Evolutionary conservation across 2,888 invertebrate species (phyloP).

Genomic region (Linnaemya tessellans): DNA sequence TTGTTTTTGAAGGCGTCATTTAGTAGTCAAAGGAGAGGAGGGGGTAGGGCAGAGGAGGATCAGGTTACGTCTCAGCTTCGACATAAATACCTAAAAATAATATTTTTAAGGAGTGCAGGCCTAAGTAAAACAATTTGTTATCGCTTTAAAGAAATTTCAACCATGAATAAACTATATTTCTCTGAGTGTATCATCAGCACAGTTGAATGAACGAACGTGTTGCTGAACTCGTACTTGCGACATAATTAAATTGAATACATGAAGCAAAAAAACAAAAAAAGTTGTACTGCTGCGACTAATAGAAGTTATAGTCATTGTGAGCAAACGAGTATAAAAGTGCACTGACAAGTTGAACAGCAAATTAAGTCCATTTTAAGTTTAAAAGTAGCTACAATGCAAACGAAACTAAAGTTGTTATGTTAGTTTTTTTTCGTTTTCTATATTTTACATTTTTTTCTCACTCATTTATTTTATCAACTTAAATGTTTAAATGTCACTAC

Average conservation of each 20-base stretch:
- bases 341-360: constrained; percentile 59
- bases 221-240: constrained; percentile 70
- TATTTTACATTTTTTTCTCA: constrained; percentile 5
- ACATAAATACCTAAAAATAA: no score
- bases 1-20: no score
- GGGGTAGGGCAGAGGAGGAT: no score
- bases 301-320: constrained; percentile 56
- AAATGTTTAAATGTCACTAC: constrained; percentile 67
- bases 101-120: no score
- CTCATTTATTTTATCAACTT: constrained; percentile 22
- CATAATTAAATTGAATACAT: constrained; percentile 71
- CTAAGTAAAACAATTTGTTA: no score
- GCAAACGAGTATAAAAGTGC: constrained; percentile 4
- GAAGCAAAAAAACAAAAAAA: constrained; percentile 69
- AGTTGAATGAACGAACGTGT: constrained; percentile 65
- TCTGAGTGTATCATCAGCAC: constrained; percentile 14
- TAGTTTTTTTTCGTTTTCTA: constrained; percentile 16
- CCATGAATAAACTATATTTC: neutral
- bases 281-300: constrained; percentile 46
- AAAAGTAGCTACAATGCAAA: constrained; percentile 33
- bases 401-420: constrained; percentile 51
- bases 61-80: no score
- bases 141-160: no score
- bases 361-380: constrained; percentile 63
- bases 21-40: no score